A percentile compares a stretch with the other conserved stretches of the same genome.
These are phyloP conservation scores for Microcebus jonahi DNA, from an alignment of 2,113 vertebrate species.

Conservation along the genomic window DNA sequence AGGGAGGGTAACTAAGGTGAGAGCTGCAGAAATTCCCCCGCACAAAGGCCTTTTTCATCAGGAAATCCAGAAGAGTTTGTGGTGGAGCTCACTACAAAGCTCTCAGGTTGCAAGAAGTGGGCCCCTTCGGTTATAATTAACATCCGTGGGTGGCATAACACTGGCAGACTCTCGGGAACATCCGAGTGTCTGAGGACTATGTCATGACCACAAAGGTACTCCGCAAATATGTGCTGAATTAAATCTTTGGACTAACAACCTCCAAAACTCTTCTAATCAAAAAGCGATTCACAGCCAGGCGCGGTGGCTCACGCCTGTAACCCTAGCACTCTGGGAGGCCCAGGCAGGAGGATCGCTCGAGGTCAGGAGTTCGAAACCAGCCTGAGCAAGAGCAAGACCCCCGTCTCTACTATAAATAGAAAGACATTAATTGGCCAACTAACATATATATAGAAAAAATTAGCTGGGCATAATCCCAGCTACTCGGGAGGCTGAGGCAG, in stretches of 20 bases:
- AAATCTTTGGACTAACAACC: not conserved
- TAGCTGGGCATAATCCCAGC: no score
- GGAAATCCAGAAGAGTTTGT: conserved; percentile 70
- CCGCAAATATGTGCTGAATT: not conserved
- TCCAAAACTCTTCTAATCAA: not conserved
- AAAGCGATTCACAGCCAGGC: not conserved
- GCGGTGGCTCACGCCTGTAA: no score
- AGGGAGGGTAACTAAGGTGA: conserved; percentile 50
- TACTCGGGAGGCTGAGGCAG: no score
- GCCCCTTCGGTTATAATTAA: conserved; percentile 65
- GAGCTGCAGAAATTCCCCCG: not conserved
- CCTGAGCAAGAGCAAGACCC: no score
- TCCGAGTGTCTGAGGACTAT: not conserved
- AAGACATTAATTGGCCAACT: no score
- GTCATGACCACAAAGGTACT: not conserved
- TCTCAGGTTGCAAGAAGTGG: conserved; percentile 66
- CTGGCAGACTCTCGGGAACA: not conserved
- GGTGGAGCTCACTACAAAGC: conserved; percentile 18
- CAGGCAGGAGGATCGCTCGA: no score
- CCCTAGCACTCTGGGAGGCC: no score
- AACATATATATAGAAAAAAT: no score
- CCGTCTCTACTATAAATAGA: no score
- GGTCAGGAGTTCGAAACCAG: no score
- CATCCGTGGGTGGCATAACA: conserved; percentile 65
- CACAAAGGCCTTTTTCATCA: conserved; percentile 76